A percentile compares a stretch with the other conserved stretches of the same genome.
phyloP scores from a whole-genome alignment of 2,888 invertebrate species.

The Villa cingulata region DNA sequence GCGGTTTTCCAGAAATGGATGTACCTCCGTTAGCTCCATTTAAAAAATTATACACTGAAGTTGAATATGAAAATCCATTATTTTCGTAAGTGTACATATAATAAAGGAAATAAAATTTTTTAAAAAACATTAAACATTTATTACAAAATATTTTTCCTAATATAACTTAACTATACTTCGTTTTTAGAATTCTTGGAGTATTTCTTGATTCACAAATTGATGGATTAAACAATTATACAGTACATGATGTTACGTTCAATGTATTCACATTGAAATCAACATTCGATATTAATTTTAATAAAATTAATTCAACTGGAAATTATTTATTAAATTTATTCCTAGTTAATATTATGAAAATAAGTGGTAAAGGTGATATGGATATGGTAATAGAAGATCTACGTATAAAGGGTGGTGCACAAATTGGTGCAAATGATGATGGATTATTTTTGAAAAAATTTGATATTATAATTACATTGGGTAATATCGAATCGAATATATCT shows the following conservation, averaged over 20 bases:
- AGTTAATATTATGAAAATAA: slow-evolving; percentile 4
- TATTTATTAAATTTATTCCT: slow-evolving; percentile 20
- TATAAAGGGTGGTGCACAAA: slow-evolving; percentile 4
- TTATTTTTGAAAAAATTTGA: slow-evolving; percentile 16
- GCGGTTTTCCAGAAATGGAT: slow-evolving; percentile 23
- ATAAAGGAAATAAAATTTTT: too few relatives aligned
- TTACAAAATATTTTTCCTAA: too few relatives aligned
- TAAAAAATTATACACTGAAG: slow-evolving; percentile 6
- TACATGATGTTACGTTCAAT: slow-evolving; percentile 21
- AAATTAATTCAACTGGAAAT: slow-evolving; percentile 18
- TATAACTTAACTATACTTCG: not conserved
- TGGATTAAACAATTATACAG: slow-evolving; percentile 25
- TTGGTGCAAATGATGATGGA: slow-evolving; percentile 6
- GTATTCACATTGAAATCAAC: slow-evolving; percentile 20
- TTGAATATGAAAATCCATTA: not conserved
- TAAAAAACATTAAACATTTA: too few relatives aligned
- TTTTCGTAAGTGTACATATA: slow-evolving; percentile 4
- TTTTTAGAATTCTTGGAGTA: slow-evolving; percentile 23
- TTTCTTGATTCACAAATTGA: slow-evolving; percentile 20
- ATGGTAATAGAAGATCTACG: slow-evolving; percentile 7
- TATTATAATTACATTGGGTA: slow-evolving; percentile 20
- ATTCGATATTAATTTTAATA: slow-evolving; percentile 24
- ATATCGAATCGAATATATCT: slow-evolving; percentile 24
- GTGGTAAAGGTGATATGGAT: slow-evolving; percentile 8
- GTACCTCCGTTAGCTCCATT: slow-evolving; percentile 26